Conservation (phyloP, 2,888 invertebrate species). For the Thelaira solivaga region DNA sequence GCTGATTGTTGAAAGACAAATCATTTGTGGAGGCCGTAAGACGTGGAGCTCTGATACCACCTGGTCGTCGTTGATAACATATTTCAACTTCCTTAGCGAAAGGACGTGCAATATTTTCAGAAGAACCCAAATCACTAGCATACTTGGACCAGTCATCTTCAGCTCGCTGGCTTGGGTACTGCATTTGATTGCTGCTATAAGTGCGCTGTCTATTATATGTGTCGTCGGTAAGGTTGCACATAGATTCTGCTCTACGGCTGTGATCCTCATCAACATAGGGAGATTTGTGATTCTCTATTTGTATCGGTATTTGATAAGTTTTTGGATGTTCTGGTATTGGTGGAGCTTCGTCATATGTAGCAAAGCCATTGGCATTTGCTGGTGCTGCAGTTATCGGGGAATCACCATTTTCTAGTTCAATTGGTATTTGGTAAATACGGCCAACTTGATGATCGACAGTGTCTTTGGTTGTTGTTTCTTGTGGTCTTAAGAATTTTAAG, state of each 20-base stretch:
- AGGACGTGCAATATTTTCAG: slow-evolving; percentile 75
- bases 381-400: slow-evolving; percentile 12
- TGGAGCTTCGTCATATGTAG: slow-evolving; percentile 39
- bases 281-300: slow-evolving; percentile 57
- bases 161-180: slow-evolving; percentile 37
- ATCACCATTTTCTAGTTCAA: slow-evolving; percentile 59
- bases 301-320: slow-evolving; percentile 68
- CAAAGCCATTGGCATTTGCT: slow-evolving; percentile 1
- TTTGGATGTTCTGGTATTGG: slow-evolving; percentile 35
- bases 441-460: slow-evolving; percentile 21
- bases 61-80: slow-evolving; percentile 70
- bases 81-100: slow-evolving; percentile 76
- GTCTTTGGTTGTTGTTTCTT: neutral
- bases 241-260: slow-evolving; percentile 71
- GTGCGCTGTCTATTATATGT: slow-evolving; percentile 33
- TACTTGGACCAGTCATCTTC: slow-evolving; percentile 78
- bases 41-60: slow-evolving; percentile 73
- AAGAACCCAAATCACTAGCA: slow-evolving; percentile 76
- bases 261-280: slow-evolving; percentile 45
- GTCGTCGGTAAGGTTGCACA: slow-evolving; percentile 70
- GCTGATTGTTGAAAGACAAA: slow-evolving; percentile 65
- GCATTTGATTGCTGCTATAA: slow-evolving; percentile 42
- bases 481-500: slow-evolving; percentile 1
- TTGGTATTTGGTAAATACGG: slow-evolving; percentile 64
- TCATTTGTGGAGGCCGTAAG: slow-evolving; percentile 73